These are phyloP conservation scores for Nesoenas mayeri DNA, from an alignment of 2,113 vertebrate species.

Conservation along the genomic window DNA sequence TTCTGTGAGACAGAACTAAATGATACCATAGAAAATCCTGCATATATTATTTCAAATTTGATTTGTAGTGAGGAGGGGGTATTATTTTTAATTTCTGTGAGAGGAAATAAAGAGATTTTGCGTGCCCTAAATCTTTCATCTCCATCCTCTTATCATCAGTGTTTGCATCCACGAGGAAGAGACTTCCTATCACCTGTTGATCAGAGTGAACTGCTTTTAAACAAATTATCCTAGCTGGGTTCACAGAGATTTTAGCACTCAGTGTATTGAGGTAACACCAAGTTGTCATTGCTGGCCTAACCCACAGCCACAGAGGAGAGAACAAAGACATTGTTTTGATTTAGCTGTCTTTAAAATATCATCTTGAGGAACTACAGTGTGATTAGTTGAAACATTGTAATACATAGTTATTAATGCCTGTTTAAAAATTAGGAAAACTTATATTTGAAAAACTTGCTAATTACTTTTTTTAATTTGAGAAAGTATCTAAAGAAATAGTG, in stretches of 20 bases:
- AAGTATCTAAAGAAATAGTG: not conserved
- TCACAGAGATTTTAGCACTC: not conserved
- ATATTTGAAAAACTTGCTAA: not conserved
- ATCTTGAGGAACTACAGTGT: not conserved
- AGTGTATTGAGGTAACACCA: not conserved
- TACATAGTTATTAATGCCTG: not conserved
- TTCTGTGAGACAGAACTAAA: constrained; percentile 5
- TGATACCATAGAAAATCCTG: not conserved
- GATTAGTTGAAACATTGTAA: not conserved
- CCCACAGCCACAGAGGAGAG: not conserved
- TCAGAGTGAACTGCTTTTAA: constrained; percentile 24
- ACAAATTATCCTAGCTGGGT: not conserved
- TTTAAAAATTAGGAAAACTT: not conserved
- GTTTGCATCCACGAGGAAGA: not conserved
- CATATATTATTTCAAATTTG: not conserved
- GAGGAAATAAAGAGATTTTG: constrained; percentile 1
- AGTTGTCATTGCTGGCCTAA: not conserved
- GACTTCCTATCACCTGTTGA: constrained; percentile 23
- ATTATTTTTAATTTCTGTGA: constrained; percentile 8
- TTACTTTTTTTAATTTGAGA: not conserved
- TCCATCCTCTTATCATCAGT: constrained; percentile 13
- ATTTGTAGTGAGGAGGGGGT: not conserved
- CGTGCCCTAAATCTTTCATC: constrained; percentile 19
- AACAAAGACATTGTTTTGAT: not conserved
- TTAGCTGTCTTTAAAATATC: not conserved